Percentiles rank a stretch among this genome's conserved stretches.
Conservation (phyloP, 2,113 vertebrate genomes). For the Colius striatus region DNA sequence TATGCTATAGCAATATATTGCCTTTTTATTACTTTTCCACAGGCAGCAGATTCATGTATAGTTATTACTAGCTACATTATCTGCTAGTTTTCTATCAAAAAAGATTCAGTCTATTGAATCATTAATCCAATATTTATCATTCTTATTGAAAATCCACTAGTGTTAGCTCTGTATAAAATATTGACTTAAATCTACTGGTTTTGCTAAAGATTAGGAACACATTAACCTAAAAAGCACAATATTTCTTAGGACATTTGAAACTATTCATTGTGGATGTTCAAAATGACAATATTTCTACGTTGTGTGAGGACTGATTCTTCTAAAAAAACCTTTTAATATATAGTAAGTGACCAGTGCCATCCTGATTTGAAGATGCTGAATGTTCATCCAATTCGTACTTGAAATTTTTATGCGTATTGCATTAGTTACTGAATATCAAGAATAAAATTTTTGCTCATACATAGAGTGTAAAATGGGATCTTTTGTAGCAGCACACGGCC, state of each 20-base stretch:
- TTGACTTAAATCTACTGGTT: slow-evolving; percentile 76
- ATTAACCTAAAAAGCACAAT: slow-evolving; percentile 68
- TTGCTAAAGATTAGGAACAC: slow-evolving; percentile 76
- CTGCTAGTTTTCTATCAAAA: slow-evolving; percentile 74
- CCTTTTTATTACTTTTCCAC: slow-evolving; percentile 68
- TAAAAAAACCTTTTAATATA: slow-evolving; percentile 22
- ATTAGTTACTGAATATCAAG: slow-evolving; percentile 80
- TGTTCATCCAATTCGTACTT: slow-evolving; percentile 74
- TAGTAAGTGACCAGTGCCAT: slow-evolving; percentile 68
- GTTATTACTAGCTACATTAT: slow-evolving; percentile 76
- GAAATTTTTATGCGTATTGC: slow-evolving; percentile 81
- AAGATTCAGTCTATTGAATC: slow-evolving; percentile 77
- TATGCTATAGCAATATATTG: slow-evolving; percentile 66
- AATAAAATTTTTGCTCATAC: slow-evolving; percentile 76
- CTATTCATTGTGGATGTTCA: slow-evolving; percentile 72
- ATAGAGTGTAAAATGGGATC: slow-evolving; percentile 81
- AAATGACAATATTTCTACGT: slow-evolving; percentile 71
- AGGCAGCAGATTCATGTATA: slow-evolving; percentile 72
- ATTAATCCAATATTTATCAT: slow-evolving; percentile 78
- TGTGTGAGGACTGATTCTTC: slow-evolving; percentile 53
- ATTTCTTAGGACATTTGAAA: slow-evolving; percentile 77
- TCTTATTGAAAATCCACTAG: slow-evolving; percentile 75
- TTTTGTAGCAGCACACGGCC: slow-evolving; percentile 81
- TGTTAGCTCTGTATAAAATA: slow-evolving; percentile 71
- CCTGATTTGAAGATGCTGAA: slow-evolving; percentile 71